Base-by-base conservation (phyloP, 2,888 invertebrate species). In the Dimorphilus gyrociliatus region DNA sequence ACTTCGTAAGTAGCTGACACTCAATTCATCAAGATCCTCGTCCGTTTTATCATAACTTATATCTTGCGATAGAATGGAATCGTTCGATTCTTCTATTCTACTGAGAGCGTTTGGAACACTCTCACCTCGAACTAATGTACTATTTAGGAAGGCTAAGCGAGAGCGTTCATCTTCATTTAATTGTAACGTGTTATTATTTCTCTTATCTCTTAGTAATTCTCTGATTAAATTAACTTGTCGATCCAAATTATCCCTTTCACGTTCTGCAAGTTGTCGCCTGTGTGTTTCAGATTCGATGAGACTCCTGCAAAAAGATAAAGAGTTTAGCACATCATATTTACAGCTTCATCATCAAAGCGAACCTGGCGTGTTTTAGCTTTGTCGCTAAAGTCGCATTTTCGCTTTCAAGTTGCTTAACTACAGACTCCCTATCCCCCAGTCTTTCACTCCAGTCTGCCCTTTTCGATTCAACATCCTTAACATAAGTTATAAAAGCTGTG, bases 121-220 rank as follows among this genome's bases (percentile, higher is more conserved):
- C n/a, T n/a, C n/a, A n/a, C n/a, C n/a, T n/a, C n/a, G n/a, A n/a
- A 6, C 8, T 50, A 53, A 76, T 76, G 42, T 80, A 7, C 33
- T 35, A 35, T 75, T 76, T 4, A 82, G 66, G 54, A 79, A 79
- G 10, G 78, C 76, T 16, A 84, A 65, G 55, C 79, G 79, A 53
- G 81, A 79, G 32, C 78, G 71, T 0, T 79, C 80, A 50, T 79
- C 78, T 50, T 79, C 76, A 47, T 80, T 77, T 10, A 81, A 60
- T 46, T 75, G 38, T 27, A 49, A 47, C 23, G 44, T 50, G 28
- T 47, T 47, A 34, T 39, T 73, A 23, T 72, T 71, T 15, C 72
- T 68, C 45, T 73, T 72, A 43, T 78, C 76, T 41, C 74, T 73
- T 6, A 82, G 63, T 2, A 81, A 63, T 47, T 81, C 78, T 13